phyloP scores from a whole-genome alignment of 53 echinoderm and acorn worm species.

The Patiria pectinifera region DNA sequence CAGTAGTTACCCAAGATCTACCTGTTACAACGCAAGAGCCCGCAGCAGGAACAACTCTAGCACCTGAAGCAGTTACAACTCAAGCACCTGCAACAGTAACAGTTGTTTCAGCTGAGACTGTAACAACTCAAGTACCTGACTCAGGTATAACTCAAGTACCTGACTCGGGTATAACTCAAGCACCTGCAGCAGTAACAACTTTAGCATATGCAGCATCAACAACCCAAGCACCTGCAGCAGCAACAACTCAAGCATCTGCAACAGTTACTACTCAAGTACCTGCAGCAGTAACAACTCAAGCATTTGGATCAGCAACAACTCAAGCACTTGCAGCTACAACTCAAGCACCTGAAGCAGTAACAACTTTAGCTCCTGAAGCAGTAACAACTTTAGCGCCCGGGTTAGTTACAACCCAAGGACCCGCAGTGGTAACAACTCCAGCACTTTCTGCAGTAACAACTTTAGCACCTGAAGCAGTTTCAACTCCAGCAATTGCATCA shows the following conservation, averaged over 20 bases:
- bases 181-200: conserved; percentile 1
- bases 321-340: background rate
- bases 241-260: background rate
- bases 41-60: background rate
- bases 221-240: background rate
- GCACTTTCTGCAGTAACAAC: background rate
- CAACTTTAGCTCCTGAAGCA: background rate
- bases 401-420: background rate
- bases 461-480: background rate
- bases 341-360: background rate
- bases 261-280: conserved; percentile 6
- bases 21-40: background rate
- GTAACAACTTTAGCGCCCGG: background rate
- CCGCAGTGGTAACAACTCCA: background rate
- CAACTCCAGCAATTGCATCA: background rate
- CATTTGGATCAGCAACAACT: background rate
- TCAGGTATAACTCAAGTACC: background rate
- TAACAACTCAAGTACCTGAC: background rate
- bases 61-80: background rate
- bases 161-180: background rate
- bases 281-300: background rate
- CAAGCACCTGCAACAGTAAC: background rate
- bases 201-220: background rate
- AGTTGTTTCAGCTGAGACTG: background rate
- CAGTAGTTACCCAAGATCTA: background rate